Conservation (phyloP, 2,113 vertebrate species). For the rat (Rattus norvegicus) region DNA sequence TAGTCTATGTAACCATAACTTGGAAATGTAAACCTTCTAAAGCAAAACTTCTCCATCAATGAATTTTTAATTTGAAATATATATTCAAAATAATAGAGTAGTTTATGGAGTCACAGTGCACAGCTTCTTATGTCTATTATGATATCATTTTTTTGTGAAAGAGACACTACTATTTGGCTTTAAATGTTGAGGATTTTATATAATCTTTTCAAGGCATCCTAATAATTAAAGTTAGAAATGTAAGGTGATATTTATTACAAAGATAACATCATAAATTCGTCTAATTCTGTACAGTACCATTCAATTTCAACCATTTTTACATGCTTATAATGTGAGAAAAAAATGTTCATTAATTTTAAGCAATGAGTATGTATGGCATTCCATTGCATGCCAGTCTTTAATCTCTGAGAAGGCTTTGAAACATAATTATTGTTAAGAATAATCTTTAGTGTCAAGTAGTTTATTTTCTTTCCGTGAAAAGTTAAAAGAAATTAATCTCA, state of each 20-base stretch:
- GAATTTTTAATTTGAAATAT: neutral
- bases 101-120: neutral
- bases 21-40: neutral
- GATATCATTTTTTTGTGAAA: neutral
- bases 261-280: neutral
- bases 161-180: neutral
- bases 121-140: neutral
- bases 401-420: neutral
- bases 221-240: conserved; percentile 24
- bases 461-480: neutral
- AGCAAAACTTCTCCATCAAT: neutral
- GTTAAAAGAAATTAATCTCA: conserved; percentile 38
- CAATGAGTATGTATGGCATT: neutral
- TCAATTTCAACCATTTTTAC: neutral
- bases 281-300: neutral
- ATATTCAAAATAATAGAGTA: neutral
- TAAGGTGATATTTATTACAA: conserved; percentile 29
- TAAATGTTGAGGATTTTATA: conserved; percentile 9
- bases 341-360: neutral
- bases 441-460: neutral
- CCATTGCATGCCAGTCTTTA: conserved; percentile 2
- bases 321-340: neutral
- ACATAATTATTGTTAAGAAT: conserved; percentile 33
- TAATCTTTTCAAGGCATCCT: neutral
- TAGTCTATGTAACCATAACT: neutral